Base-by-base conservation (phyloP, 2,797 vertebrate species). In the Tokudaia muenninki region DNA sequence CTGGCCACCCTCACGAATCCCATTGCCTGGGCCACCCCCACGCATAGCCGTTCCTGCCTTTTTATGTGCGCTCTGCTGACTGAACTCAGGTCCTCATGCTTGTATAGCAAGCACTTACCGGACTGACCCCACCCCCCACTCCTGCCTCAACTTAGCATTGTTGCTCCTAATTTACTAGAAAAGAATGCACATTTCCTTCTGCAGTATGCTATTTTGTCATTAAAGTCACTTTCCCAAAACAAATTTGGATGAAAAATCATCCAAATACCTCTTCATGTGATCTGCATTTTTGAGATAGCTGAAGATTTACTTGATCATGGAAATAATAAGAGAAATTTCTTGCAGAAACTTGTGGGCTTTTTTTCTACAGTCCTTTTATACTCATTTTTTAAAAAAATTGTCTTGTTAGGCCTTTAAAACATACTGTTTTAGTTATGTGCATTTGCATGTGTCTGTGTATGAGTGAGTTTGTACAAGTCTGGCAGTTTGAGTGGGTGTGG, bases 221-320 rank as follows among this genome's bases (percentile, higher is more conserved):
- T 7, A 90, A 91, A 34, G n/a, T 41, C 84, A 91, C 55, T 11
- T 74, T 82, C 75, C 87, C 19, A 59, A 79, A 96, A 87, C 44
- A 87, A 83, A 87, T n/a, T 63, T 70, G 87, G 21, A 82, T 34
- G 26, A 41, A 41, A 41, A 41, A 41, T 41, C 41, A 41, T 41
- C 41, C 41, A 41, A 41, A 41, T 41, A 87, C 57, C n/a, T 94
- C 84, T 89, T 84, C n/a, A 63, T 80, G 72, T 37, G 57, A 72
- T 89, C 59, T 75, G 2, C 86, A 59, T 93, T 96, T 97, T 50
- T 75, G 79, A 95, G 95, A 70, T 70, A 95, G 37, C 70, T 74
- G 17, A 74, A 22, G 70, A 74, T n/a, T 70, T 67, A n/a, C 65
- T 34, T n/a, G 67, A 70, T 41, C n/a, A 74, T 22, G 37, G 37